These are phyloP conservation scores for Clamator glandarius DNA, from an alignment of 2,797 vertebrate genomes.

Conservation along the genomic window DNA sequence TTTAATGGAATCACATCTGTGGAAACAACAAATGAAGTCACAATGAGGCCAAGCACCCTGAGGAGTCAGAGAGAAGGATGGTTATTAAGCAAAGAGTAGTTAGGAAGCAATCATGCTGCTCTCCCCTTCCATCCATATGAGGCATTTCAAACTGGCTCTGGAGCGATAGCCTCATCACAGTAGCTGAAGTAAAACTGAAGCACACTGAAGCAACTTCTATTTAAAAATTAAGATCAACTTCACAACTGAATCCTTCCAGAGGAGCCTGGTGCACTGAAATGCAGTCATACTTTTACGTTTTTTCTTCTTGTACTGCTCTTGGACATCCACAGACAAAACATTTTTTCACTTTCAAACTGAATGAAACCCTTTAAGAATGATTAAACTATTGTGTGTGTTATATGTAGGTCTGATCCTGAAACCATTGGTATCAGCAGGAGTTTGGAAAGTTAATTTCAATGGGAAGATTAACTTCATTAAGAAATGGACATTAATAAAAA, in stretches of 20 bases:
- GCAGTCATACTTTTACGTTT: neutral
- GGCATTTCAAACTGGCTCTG: neutral
- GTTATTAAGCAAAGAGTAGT: slow-evolving; percentile 19
- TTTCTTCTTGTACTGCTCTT: neutral
- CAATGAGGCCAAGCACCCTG: slow-evolving; percentile 29
- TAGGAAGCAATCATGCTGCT: slow-evolving; percentile 41
- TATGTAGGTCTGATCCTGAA: neutral
- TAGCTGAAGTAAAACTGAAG: neutral
- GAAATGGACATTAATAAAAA: neutral
- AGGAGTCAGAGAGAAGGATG: slow-evolving; percentile 12
- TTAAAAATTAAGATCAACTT: neutral
- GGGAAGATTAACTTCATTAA: slow-evolving; percentile 4
- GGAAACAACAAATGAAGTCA: slow-evolving; percentile 22
- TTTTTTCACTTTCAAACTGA: neutral
- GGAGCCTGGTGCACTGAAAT: neutral
- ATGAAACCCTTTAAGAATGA: neutral
- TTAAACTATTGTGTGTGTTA: neutral
- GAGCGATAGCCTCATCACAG: neutral
- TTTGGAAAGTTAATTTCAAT: neutral
- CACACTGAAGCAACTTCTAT: neutral
- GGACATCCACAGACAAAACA: neutral
- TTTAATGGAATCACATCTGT: slow-evolving; percentile 10
- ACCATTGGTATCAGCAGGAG: neutral
- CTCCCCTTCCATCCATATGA: neutral
- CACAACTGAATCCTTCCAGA: neutral